Percentiles rank a stretch among this genome's conserved stretches.
phyloP scores from a whole-genome alignment of 1,140 invertebrate species.

The Lamellibrachia luymesi region DNA sequence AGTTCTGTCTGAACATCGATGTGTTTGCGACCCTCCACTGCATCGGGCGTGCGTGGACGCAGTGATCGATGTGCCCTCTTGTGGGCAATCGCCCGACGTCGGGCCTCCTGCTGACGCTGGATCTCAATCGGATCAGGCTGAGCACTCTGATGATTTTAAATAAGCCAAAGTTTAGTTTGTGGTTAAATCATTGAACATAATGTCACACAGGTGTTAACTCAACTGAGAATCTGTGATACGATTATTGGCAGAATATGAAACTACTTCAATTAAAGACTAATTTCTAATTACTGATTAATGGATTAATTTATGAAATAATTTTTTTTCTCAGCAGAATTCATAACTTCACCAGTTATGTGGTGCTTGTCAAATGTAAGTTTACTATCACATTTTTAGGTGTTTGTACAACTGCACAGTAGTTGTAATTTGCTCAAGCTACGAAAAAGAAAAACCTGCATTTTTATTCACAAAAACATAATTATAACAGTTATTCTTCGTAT shows the following conservation, averaged over 20 bases:
- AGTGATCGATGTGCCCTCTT: constrained; percentile 56
- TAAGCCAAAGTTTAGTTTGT: neutral
- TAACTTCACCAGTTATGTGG: neutral
- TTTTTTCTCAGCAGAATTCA: neutral
- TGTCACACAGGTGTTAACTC: neutral
- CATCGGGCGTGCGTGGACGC: constrained; percentile 52
- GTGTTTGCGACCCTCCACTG: constrained; percentile 75
- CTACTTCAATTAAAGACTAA: too few species aligned
- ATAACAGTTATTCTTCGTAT: neutral
- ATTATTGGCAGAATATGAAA: too few species aligned
- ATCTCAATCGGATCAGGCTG: constrained; percentile 58
- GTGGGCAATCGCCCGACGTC: constrained; percentile 52
- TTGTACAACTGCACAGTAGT: neutral
- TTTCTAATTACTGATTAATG: neutral
- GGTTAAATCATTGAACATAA: neutral
- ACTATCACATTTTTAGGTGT: neutral
- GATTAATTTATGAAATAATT: neutral
- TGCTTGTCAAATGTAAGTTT: neutral
- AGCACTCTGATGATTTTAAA: constrained; percentile 40
- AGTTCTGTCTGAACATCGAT: constrained; percentile 83
- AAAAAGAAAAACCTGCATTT: too few species aligned
- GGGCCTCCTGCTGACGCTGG: constrained; percentile 54
- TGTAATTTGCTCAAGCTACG: too few species aligned
- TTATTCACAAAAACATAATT: too few species aligned
- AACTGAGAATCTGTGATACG: neutral